phyloP scores from a whole-genome alignment of 2,797 vertebrate genomes.

The Hozukius guyotensis region DNA sequence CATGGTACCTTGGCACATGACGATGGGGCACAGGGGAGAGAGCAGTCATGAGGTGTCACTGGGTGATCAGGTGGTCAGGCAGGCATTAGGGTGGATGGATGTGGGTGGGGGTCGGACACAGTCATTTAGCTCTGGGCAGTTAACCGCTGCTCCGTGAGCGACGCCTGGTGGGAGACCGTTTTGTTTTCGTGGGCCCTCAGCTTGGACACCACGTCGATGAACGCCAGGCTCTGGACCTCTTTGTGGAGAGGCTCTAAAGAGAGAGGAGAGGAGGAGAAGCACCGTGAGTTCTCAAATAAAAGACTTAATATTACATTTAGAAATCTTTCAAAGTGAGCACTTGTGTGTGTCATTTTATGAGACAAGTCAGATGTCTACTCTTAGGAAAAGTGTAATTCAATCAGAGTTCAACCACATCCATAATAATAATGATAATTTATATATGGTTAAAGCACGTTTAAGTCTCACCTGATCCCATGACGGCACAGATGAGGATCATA shows the following conservation, averaged over 20 bases:
- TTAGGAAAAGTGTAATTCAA: too few relatives aligned
- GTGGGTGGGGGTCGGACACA: slow-evolving; percentile 55
- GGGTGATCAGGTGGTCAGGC: slow-evolving; percentile 70
- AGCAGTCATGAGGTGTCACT: slow-evolving; percentile 65
- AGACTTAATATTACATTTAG: too few relatives aligned
- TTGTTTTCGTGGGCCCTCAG: slow-evolving; percentile 98
- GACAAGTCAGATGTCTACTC: too few relatives aligned
- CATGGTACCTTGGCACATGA: slow-evolving; percentile 85
- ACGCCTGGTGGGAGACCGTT: slow-evolving; percentile 97
- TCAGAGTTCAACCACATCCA: too few relatives aligned
- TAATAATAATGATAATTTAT: neutral
- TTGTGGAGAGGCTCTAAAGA: slow-evolving; percentile 91
- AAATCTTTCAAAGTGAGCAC: too few relatives aligned
- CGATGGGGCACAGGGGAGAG: slow-evolving; percentile 68
- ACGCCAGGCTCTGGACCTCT: slow-evolving; percentile 93
- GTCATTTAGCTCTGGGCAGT: slow-evolving; percentile 95
- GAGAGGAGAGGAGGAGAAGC: slow-evolving; percentile 50
- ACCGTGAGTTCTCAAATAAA: neutral
- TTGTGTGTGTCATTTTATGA: neutral
- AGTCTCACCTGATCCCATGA: slow-evolving; percentile 93
- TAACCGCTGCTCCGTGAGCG: slow-evolving; percentile 97
- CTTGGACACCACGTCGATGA: slow-evolving; percentile 94
- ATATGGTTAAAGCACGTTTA: neutral
- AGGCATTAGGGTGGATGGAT: slow-evolving; percentile 62
- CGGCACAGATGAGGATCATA: slow-evolving; percentile 96